phyloP scores from a whole-genome alignment of 1,140 invertebrate species.

The Bursaphelenchus mucronatus region DNA sequence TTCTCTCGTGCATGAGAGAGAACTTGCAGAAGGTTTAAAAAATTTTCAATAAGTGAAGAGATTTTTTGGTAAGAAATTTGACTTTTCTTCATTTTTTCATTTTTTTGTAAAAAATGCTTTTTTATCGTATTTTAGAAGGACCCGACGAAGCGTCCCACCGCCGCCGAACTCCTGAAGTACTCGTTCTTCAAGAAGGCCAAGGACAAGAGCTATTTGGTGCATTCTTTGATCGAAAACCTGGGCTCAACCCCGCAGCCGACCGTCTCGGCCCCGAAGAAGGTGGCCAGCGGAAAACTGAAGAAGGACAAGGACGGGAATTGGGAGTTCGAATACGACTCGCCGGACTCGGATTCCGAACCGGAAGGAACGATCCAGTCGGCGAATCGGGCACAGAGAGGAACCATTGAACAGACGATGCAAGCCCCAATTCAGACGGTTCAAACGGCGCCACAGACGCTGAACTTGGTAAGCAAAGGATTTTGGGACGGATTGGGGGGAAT shows the following conservation, averaged over 20 bases:
- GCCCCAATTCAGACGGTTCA: slow-evolving; percentile 20
- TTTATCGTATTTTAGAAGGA: slow-evolving; percentile 68
- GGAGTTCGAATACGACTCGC: slow-evolving; percentile 59
- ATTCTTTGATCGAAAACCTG: slow-evolving; percentile 71
- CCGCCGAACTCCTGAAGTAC: slow-evolving; percentile 93
- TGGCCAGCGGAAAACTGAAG: slow-evolving; percentile 57
- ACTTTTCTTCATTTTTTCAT: background rate
- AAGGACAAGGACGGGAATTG: slow-evolving; percentile 61
- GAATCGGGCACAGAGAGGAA: background rate
- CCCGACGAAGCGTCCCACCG: slow-evolving; percentile 85
- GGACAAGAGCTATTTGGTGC: slow-evolving; percentile 87
- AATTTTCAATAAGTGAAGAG: too few species aligned
- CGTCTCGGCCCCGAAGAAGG: slow-evolving; percentile 49
- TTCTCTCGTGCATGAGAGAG: too few species aligned
- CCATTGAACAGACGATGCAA: slow-evolving; percentile 2
- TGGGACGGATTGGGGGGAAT: too few species aligned
- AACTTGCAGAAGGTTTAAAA: too few species aligned
- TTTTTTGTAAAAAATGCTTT: background rate
- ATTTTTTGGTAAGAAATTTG: background rate
- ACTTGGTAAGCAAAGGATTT: slow-evolving; percentile 51
- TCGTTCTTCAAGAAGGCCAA: slow-evolving; percentile 99
- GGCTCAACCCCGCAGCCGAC: slow-evolving; percentile 39
- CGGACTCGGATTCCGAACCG: slow-evolving; percentile 40
- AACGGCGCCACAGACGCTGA: slow-evolving; percentile 37
- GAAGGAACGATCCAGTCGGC: slow-evolving; percentile 26